These are phyloP conservation scores for Podarcis cretensis DNA, from an alignment of 2,113 vertebrate species.

Conservation along the genomic window DNA sequence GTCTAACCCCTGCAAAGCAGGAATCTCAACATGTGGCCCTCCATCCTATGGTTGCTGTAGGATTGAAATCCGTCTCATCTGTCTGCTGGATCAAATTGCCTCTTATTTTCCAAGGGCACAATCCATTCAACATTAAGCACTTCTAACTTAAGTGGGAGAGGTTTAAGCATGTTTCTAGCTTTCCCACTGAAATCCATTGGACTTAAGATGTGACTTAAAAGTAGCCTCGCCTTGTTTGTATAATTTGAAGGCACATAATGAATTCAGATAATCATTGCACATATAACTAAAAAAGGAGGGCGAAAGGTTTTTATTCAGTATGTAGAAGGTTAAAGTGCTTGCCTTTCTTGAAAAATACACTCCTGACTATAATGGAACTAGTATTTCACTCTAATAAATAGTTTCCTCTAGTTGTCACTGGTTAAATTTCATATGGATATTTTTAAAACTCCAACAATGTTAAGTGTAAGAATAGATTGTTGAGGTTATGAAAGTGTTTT, in stretches of 20 bases:
- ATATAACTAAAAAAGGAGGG: not conserved
- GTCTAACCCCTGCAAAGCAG: no score
- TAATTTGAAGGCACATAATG: not conserved
- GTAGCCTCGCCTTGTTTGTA: not conserved
- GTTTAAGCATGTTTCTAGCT: not conserved
- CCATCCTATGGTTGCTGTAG: not conserved
- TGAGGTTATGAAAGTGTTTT: conserved; percentile 23
- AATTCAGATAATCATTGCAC: not conserved
- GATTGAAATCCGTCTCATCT: not conserved
- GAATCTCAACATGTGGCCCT: no score
- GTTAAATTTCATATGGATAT: conserved; percentile 1
- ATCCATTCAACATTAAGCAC: not conserved
- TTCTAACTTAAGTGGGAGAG: not conserved
- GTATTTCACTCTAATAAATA: conserved; percentile 24
- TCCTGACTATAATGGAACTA: not conserved
- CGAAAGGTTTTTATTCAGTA: not conserved
- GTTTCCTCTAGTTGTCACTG: conserved; percentile 8
- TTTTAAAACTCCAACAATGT: conserved; percentile 9
- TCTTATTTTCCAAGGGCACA: not conserved
- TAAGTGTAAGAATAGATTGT: conserved; percentile 5
- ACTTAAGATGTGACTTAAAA: not conserved
- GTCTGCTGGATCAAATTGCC: not conserved
- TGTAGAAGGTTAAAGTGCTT: not conserved
- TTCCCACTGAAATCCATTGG: not conserved
- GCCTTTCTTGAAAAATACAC: not conserved